A percentile compares a stretch with the other conserved stretches of the same genome.
Evolutionary conservation across 2,797 vertebrate genomes (phyloP).

Genomic region (Rhinogobio ventralis): DNA sequence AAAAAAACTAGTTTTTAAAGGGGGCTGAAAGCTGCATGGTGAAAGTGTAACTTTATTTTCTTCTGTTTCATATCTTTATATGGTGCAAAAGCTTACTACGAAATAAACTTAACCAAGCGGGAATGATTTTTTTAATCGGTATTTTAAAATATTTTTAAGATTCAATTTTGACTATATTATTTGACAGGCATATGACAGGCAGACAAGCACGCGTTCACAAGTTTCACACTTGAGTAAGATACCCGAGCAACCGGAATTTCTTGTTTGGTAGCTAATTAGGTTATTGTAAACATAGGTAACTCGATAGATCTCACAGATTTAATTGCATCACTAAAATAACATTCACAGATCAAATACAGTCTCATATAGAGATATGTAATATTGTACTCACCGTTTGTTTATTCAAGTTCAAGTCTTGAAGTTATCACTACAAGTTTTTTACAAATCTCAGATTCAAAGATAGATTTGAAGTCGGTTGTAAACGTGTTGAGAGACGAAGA

Average conservation of each 20-base stretch:
- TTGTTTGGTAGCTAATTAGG: background rate
- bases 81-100: background rate
- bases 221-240: background rate
- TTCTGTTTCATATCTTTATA: background rate
- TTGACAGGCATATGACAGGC: background rate
- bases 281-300: background rate
- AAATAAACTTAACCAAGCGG: background rate
- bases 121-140: background rate
- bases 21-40: background rate
- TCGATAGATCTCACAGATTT: background rate
- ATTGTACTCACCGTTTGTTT: conserved; percentile 13
- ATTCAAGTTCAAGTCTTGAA: background rate
- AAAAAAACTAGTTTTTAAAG: background rate
- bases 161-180: background rate
- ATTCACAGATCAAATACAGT: background rate
- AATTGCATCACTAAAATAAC: background rate
- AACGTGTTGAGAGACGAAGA: background rate
- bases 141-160: background rate
- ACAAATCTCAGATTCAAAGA: background rate
- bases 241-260: conserved; percentile 12
- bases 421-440: background rate
- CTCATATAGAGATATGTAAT: background rate
- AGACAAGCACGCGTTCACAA: background rate
- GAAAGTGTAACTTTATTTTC: background rate
- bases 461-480: background rate